These are phyloP conservation scores for Melanotaenia nigrans DNA, from an alignment of 2,797 vertebrate genomes.

Conservation along the genomic window DNA sequence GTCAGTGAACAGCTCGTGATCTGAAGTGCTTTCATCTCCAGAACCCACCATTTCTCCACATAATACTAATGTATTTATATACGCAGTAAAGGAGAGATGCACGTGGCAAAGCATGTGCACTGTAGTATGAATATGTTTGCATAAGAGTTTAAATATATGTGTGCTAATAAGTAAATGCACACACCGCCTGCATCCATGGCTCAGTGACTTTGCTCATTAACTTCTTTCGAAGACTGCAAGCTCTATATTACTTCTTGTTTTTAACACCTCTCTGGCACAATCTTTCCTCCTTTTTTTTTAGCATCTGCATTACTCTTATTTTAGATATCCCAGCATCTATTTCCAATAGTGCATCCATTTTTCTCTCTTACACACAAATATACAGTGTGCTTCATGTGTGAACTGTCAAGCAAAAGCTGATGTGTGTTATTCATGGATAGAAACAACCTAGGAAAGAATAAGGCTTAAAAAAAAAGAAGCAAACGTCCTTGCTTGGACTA, in stretches of 20 bases:
- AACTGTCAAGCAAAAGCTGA: conserved; percentile 35
- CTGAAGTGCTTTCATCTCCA: conserved; percentile 75
- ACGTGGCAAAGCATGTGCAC: conserved; percentile 53
- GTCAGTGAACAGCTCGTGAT: conserved; percentile 65
- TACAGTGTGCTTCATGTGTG: conserved; percentile 12
- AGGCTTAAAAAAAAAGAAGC: conserved; percentile 45
- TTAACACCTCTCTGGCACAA: conserved; percentile 25
- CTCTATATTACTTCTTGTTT: conserved; percentile 45
- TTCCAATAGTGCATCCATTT: conserved; percentile 14
- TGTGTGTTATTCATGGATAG: conserved; percentile 16
- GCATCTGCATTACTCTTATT: conserved; percentile 15
- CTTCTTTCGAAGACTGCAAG: conserved; percentile 50
- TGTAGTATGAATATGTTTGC: conserved; percentile 34
- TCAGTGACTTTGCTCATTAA: conserved; percentile 75
- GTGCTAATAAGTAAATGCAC: conserved; percentile 53
- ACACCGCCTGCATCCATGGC: conserved; percentile 46
- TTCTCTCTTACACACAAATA: conserved; percentile 16
- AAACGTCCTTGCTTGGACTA: conserved; percentile 54
- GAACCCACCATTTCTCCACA: conserved; percentile 62
- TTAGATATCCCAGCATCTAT: conserved; percentile 16
- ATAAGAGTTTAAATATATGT: conserved; percentile 51
- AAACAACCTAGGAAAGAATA: conserved; percentile 37
- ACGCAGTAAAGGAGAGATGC: conserved; percentile 24
- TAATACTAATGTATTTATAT: conserved; percentile 66
- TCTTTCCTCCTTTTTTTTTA: conserved; percentile 11